Conservation (phyloP, 2,888 invertebrate species). For the Rhynchonema sp. region DNA sequence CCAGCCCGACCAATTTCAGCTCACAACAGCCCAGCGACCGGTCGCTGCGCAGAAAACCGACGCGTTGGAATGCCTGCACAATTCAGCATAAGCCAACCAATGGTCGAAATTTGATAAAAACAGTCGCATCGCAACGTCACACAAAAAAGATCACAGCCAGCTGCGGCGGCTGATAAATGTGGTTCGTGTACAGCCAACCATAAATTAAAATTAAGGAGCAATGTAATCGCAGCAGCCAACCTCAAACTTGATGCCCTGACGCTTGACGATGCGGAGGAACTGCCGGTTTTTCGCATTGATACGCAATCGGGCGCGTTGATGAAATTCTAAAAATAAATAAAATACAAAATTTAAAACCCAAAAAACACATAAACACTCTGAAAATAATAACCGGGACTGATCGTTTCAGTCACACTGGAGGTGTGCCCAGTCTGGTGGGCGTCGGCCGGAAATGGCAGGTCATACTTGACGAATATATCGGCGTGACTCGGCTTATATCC, state of each 20-base stretch:
- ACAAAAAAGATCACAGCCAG: too few species aligned
- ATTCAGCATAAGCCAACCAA: neutral
- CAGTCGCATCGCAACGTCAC: too few species aligned
- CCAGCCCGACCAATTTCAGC: slow-evolving; percentile 69
- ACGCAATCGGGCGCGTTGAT: slow-evolving; percentile 38
- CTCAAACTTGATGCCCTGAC: slow-evolving; percentile 69
- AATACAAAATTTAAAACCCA: neutral
- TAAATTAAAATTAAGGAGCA: too few species aligned
- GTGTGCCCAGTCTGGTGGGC: slow-evolving; percentile 50
- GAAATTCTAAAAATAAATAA: neutral
- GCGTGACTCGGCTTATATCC: slow-evolving; percentile 32
- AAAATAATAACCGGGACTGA: slow-evolving; percentile 48
- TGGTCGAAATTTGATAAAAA: too few species aligned
- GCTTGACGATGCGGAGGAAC: slow-evolving; percentile 63
- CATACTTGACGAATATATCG: slow-evolving; percentile 63
- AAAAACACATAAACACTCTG: neutral
- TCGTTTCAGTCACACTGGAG: slow-evolving; percentile 55
- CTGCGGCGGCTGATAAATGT: too few species aligned
- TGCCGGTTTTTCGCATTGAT: slow-evolving; percentile 57
- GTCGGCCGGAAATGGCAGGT: slow-evolving; percentile 72
- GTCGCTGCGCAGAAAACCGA: slow-evolving; percentile 80
- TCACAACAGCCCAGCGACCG: slow-evolving; percentile 56
- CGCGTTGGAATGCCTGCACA: slow-evolving; percentile 41
- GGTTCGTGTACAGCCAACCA: too few species aligned
- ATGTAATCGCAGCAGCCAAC: slow-evolving; percentile 48